A percentile compares a stretch with the other conserved stretches of the same genome.
Conservation (phyloP, 2,888 invertebrate species). For the Lasiommata megera region DNA sequence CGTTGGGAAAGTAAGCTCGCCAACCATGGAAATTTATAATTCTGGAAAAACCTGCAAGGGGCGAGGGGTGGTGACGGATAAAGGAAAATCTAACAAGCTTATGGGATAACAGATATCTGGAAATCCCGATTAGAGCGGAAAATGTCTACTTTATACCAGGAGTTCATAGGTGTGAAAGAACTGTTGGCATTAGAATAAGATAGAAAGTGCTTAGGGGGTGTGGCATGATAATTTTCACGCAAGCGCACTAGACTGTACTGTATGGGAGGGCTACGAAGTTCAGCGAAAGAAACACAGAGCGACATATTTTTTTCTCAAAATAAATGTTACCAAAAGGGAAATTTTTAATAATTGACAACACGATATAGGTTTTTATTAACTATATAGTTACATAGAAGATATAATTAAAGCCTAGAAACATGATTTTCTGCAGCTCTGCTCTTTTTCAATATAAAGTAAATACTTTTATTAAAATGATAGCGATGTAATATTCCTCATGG, state of each 20-base stretch:
- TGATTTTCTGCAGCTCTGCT: no score
- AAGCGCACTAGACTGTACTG: constrained; percentile 41
- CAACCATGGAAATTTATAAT: constrained; percentile 30
- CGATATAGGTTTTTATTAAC: no score
- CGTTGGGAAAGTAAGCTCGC: constrained; percentile 30
- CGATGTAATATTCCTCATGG: no score
- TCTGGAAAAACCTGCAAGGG: constrained; percentile 26
- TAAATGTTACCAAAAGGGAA: background rate
- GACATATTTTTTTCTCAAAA: background rate
- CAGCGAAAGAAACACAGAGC: background rate
- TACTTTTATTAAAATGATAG: no score
- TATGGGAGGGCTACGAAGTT: background rate
- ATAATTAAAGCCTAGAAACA: no score
- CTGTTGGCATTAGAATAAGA: constrained; percentile 47
- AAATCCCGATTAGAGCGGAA: constrained; percentile 81
- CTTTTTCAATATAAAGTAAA: no score
- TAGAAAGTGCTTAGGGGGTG: constrained; percentile 48
- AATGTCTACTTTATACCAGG: constrained; percentile 76
- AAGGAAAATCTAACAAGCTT: constrained; percentile 63
- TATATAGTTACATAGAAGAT: no score
- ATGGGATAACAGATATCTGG: constrained; percentile 62
- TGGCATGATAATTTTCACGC: constrained; percentile 45
- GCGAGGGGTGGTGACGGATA: constrained; percentile 41
- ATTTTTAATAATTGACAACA: background rate
- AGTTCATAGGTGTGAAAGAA: constrained; percentile 40